Evolutionary conservation across 2,797 vertebrate genomes (phyloP).

Genomic region (Eulemur rubriventer): DNA sequence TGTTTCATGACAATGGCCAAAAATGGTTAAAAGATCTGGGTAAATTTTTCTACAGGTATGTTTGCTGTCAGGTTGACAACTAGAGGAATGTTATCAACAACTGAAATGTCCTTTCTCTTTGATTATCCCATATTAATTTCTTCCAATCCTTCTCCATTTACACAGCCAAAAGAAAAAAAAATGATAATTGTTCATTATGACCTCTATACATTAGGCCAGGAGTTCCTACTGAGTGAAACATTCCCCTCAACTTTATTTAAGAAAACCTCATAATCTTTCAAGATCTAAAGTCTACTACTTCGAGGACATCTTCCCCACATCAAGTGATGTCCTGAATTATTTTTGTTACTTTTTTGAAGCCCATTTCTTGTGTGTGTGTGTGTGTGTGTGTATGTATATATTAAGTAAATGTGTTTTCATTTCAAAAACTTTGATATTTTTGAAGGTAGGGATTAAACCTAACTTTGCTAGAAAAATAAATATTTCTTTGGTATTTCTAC

Average conservation of each 20-base stretch:
- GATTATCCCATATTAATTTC: not conserved
- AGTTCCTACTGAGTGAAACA: not conserved
- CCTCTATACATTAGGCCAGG: not conserved
- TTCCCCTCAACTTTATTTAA: not conserved
- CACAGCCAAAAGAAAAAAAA: not conserved
- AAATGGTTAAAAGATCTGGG: not conserved
- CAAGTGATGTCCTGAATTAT: not conserved
- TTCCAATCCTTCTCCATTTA: not conserved
- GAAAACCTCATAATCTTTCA: conserved; percentile 17
- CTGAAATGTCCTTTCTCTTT: not conserved
- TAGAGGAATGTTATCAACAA: not conserved
- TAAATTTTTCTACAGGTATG: not conserved
- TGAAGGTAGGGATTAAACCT: not conserved
- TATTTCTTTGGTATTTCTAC: not conserved
- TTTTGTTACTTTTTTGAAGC: not conserved
- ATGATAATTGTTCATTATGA: not conserved
- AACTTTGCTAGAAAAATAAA: not conserved
- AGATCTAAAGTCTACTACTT: not conserved
- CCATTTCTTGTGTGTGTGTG: not conserved
- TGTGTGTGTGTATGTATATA: not conserved
- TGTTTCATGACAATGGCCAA: not conserved
- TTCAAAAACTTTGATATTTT: not conserved
- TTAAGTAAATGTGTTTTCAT: not conserved
- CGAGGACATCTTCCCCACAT: not conserved
- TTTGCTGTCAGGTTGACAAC: not conserved